Evolutionary conservation across 2,113 vertebrate genomes (phyloP), one percentile per base, ranked within the genome.

Genomic region (Caretta caretta): DNA sequence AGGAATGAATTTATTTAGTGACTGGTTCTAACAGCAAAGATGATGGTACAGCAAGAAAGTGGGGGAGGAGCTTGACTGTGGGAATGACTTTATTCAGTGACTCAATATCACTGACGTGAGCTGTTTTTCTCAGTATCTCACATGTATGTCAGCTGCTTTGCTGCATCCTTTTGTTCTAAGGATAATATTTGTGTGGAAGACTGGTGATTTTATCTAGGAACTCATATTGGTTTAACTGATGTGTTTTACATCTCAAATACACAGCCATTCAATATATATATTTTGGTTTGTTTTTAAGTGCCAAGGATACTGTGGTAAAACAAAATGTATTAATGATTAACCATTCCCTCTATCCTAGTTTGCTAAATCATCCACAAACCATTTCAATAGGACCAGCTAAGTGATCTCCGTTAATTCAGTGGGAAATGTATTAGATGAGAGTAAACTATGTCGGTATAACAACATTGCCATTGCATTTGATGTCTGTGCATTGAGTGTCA

Each of bases 71-170:
- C 94, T 84, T 20, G 88, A 51, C 94, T 69, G 84, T 94, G 95
- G 95, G 96, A 96, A 96, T 94, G 94, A 96, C 93, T 95, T 96
- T 97, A 56, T 97, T 94, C 94, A 72, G 97, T 25, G 93, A 97
- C 94, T 96, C 93, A 89, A 91, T 94, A 94, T 22, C 93, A 95
- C 94, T 97, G 97, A 97, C 94, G 93, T 96, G 92, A 96, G 95
- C 92, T 95, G 11, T 97, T 95, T 96, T 92, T 93, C 92, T 92
- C 95, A 93, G 17, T 94, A 95, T 97, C 94, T 91, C 93, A 95
- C 89, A 53, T 93, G 88, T 88, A 1, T 95, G 96, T 97, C 94
- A 97, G 96, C 94, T 93, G 94, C 93, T 94, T 42, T 88, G 88
- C 91, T 94, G 92, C 94, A 96, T 95, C 89, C 94, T 96, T 98